Evolutionary conservation across 2,113 vertebrate species (phyloP), one percentile per base, ranked within the genome.

Genomic region (Sardina pilchardus): DNA sequence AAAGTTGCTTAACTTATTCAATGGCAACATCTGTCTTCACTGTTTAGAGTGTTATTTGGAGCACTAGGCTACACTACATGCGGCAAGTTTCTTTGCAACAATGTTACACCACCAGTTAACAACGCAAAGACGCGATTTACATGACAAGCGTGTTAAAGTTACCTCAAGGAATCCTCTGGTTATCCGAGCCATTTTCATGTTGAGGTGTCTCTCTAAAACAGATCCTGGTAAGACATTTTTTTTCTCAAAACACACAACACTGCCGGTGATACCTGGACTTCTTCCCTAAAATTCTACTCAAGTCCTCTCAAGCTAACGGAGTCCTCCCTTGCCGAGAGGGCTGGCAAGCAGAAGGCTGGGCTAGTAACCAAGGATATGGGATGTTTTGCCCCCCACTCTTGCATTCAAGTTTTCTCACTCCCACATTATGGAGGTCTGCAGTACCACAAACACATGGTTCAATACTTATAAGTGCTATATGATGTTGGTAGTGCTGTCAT

Each of bases 291-390:
- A 89, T 93, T 87, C 91, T 89, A 92, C 86, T 92, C 89, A 93
- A 92, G 92, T 93, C 91, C 94, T 91, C 91, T 92, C 90, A 89
- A 92, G 59, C 53, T 90, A 93, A 93, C 88, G 83, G 83, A 89
- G 83, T 91, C 90, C 91, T 90, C 88, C 90, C 89, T 92, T 88
- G 91, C 90, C 84, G 80, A 89, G 91, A 88, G 89, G 50, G 87
- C 89, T 91, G 88, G 86, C 88, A 89, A 88, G 84, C 81, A 85
- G 92, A 87, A 93, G 94, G 94, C 94, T 91, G 95, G 92, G 92
- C 94, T 92, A 93, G 93, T 95, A 90, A 47, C 93, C 91, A 91
- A 92, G 91, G 94, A 85, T 82, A 94, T 92, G 88, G 86, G 87
- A 91, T 93, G 92, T 93, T 94, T 95, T 88, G 50, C 92, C 91